Percentiles rank a stretch among this genome's conserved stretches.
Evolutionary conservation across 2,113 vertebrate genomes (phyloP).

Genomic region (Malaclemys terrapin): DNA sequence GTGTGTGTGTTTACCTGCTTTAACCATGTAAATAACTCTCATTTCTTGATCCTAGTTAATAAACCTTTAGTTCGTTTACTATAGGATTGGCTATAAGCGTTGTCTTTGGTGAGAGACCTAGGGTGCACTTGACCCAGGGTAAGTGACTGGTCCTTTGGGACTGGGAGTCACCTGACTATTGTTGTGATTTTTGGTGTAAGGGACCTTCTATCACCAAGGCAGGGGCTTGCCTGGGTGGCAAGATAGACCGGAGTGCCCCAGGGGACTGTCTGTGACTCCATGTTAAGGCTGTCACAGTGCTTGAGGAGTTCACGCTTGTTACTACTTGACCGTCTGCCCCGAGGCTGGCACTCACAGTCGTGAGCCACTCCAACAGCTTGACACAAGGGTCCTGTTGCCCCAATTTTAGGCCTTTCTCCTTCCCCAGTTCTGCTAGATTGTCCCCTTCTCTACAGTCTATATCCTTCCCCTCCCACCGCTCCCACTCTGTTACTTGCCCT

Average conservation of each 20-base stretch:
- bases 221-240: not conserved
- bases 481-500: not conserved
- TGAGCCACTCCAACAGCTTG: not conserved
- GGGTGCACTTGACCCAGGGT: not conserved
- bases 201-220: not conserved
- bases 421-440: accelerated
- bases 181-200: not conserved
- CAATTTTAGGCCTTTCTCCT: not conserved
- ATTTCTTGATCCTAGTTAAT: not conserved
- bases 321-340: not conserved
- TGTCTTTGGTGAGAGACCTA: not conserved
- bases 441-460: not conserved
- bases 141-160: not conserved
- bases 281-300: not conserved
- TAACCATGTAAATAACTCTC: not conserved
- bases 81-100: not conserved
- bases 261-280: not conserved
- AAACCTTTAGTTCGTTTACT: not conserved
- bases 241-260: not conserved
- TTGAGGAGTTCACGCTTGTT: not conserved
- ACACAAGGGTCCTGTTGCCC: not conserved
- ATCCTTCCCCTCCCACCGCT: not conserved
- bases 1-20: not conserved
- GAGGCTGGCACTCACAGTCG: not conserved
- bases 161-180: not conserved